These are phyloP conservation scores for Diploptera punctata DNA, from an alignment of 2,888 invertebrate genomes.

Conservation along the genomic window DNA sequence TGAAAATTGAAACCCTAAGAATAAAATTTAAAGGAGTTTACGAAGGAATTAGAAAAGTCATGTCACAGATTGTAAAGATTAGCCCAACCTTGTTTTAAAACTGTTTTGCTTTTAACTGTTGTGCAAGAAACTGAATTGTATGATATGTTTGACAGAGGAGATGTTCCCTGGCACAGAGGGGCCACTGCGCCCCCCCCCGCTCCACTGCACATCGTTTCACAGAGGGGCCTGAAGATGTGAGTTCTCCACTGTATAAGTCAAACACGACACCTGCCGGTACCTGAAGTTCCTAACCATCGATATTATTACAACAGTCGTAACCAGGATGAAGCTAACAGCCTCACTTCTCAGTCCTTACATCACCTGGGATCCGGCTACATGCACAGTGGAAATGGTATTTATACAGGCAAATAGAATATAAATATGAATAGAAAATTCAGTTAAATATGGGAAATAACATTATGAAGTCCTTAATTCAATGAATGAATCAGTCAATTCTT, in stretches of 20 bases:
- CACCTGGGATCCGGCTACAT: conserved; percentile 17
- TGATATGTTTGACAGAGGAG: conserved; percentile 63
- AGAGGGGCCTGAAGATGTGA: conserved; percentile 77
- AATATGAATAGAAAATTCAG: no score
- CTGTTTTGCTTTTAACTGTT: no score
- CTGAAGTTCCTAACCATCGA: conserved; percentile 49
- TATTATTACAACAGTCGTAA: conserved; percentile 35
- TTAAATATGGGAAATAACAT: no score
- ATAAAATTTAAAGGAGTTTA: no score
- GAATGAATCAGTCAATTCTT: no score
- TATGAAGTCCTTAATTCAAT: no score
- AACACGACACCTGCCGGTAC: conserved; percentile 78
- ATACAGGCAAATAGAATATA: no score
- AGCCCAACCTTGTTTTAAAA: no score
- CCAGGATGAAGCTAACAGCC: conserved; percentile 32
- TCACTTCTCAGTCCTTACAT: conserved; percentile 37
- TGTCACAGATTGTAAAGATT: no score
- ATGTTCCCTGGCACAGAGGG: conserved; percentile 76
- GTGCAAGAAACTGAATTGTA: no score
- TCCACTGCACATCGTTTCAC: conserved; percentile 81
- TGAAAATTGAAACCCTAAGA: no score
- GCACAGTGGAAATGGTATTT: conserved; percentile 13
- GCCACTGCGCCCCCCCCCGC: conserved; percentile 74
- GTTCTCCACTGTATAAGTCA: conserved; percentile 76
- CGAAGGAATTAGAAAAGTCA: no score